These are phyloP conservation scores for Rhadinocentrus ornatus DNA, from an alignment of 2,797 vertebrate species.

Conservation along the genomic window DNA sequence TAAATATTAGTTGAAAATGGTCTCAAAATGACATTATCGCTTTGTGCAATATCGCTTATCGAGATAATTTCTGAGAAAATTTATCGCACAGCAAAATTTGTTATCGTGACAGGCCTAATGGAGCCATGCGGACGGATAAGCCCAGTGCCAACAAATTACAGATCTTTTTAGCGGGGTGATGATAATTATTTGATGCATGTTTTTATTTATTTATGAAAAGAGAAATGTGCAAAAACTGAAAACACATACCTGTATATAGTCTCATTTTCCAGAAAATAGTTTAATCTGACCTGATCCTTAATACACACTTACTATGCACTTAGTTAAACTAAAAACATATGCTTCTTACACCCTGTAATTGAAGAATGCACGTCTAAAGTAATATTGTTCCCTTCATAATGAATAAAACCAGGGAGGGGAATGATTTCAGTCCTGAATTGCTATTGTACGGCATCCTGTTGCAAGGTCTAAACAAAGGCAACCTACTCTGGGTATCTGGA, in stretches of 20 bases:
- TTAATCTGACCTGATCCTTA: neutral
- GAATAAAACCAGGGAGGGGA: conserved; percentile 22
- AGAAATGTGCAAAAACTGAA: neutral
- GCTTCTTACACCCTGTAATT: neutral
- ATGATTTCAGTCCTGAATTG: conserved; percentile 7
- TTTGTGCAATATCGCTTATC: no score
- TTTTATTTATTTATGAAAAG: conserved; percentile 10
- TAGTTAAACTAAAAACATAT: neutral
- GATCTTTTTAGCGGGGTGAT: conserved; percentile 5
- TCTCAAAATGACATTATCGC: no score
- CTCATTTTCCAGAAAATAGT: neutral
- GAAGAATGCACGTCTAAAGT: neutral
- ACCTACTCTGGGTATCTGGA: conserved; percentile 1
- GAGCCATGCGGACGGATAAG: conserved; percentile 25
- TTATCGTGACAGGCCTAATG: no score
- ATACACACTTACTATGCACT: neutral
- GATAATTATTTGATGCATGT: conserved; percentile 3
- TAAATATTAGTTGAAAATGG: no score
- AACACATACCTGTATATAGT: conserved; percentile 6
- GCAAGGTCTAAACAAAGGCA: conserved; percentile 46
- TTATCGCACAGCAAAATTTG: no score
- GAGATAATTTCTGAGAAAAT: no score
- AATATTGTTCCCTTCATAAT: conserved; percentile 16
- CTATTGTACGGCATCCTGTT: conserved; percentile 46
- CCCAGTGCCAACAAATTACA: conserved; percentile 25